These are phyloP conservation scores for Petrocephalus schoutedeni DNA, from an alignment of 2,797 vertebrate species.

Conservation along the genomic window DNA sequence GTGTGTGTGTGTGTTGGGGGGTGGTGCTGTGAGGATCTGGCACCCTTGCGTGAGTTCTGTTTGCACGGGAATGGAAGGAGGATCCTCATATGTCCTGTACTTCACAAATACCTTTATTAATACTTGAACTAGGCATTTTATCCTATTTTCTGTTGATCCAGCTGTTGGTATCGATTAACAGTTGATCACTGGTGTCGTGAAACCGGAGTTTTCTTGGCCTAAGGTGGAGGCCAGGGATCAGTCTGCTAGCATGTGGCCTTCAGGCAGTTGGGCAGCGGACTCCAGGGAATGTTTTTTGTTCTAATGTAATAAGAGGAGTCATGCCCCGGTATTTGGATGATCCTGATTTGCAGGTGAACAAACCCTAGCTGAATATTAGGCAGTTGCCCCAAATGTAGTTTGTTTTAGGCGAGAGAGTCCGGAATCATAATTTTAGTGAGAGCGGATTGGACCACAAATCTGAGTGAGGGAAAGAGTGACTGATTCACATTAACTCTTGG, in stretches of 20 bases:
- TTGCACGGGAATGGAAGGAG: not conserved
- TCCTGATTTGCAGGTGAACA: not conserved
- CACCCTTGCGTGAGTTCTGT: not conserved
- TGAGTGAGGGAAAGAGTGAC: not conserved
- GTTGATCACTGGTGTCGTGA: not conserved
- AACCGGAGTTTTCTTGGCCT: not conserved
- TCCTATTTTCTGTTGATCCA: not conserved
- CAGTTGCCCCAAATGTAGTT: not conserved
- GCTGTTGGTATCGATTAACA: not conserved
- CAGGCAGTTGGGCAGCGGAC: not conserved
- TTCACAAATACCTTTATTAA: not conserved
- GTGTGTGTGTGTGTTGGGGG: not conserved
- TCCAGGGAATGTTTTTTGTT: slow-evolving; percentile 4
- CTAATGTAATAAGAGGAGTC: not conserved
- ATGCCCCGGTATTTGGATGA: not conserved
- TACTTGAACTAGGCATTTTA: not conserved
- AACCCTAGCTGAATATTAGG: not conserved
- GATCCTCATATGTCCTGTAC: not conserved
- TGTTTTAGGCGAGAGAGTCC: not conserved
- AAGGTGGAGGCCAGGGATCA: not conserved
- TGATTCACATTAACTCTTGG: not conserved
- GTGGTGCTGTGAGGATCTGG: not conserved
- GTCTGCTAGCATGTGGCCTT: not conserved
- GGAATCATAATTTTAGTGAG: not conserved
- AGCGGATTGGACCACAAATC: not conserved